Base-by-base conservation (phyloP, 2,888 invertebrate genomes). In the Melieria omissa region DNA sequence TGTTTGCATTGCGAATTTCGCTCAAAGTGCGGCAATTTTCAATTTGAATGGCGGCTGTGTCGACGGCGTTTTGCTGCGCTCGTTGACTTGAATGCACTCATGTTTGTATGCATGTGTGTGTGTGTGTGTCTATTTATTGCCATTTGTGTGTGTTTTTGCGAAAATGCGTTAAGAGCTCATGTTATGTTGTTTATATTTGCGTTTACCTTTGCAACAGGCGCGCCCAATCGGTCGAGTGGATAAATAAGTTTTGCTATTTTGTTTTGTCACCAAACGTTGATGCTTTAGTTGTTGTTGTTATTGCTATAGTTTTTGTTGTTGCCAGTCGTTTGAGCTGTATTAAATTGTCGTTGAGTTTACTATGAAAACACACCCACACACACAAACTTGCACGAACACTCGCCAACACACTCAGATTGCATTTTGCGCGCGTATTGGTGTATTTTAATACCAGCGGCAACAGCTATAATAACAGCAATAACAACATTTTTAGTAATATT, bases 41-140 rank as follows among this genome's bases (percentile, higher is more conserved):
- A 29, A 29, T 29, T 29, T 29, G 29, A 29, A 29, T 57, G 16
- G 57, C 29, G 29, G 57, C 9, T 5, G 29, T 16, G 6, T n/a
- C 52, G 12, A 8, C 52, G 52, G 14, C 14, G 52, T 14, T 52
- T 12, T 52, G 12, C 8, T 10, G 52, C 12, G 10, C 5, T n/a
- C 12, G 52, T 52, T 12, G n/a, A 52, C 52, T 52, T 12, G 14
- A 52, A 14, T 52, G 52, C 14, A 52, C 52, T 52, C 52, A 52
- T 52, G 12, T 52, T 52, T 52, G 12, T 12, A 49, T 49, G 49
- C 42, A 42, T 60, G 9, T 60, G 60, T 60, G 10, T 58, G 58
- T 58, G 58, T 58, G 58, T 58, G 42, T 41, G 60, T 9, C 4
- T 44, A 5, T 14, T 12, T 8, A 29, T 29, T 29, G 29, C 29